phyloP scores from a whole-genome alignment of 2,113 vertebrate species.

The Thalassarche chlororhynchos region DNA sequence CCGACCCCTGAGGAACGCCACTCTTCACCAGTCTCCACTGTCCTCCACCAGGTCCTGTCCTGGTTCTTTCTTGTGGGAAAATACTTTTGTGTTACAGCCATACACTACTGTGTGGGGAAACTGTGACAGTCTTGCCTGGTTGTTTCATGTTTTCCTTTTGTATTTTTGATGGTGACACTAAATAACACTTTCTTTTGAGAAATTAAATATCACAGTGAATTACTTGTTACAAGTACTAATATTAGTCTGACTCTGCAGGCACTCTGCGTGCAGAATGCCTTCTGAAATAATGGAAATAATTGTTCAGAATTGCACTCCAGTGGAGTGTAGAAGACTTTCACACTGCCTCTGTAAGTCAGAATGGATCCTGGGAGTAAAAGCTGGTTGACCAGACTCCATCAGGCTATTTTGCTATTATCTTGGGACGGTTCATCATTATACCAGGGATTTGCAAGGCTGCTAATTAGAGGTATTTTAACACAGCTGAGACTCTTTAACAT shows the following conservation, averaged over 20 bases:
- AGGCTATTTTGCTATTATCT: not conserved
- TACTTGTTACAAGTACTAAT: not conserved
- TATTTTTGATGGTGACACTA: not conserved
- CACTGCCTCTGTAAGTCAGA: not conserved
- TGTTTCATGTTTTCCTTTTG: not conserved
- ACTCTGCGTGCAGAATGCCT: not conserved
- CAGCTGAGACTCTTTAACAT: not conserved
- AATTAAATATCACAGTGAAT: not conserved
- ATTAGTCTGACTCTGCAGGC: not conserved
- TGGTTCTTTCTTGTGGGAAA: not conserved
- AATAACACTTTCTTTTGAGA: not conserved
- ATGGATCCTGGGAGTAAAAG: not conserved
- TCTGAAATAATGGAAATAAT: not conserved
- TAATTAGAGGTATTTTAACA: not conserved
- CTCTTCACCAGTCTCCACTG: not conserved
- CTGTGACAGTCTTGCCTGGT: rapidly evolving
- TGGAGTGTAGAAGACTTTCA: not conserved
- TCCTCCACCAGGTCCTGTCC: not conserved
- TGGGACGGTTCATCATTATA: not conserved
- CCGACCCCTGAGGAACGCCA: not conserved
- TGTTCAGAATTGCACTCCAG: not conserved
- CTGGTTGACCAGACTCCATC: not conserved
- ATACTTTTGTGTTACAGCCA: not conserved
- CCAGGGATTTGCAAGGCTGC: not conserved
- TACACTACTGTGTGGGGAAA: not conserved